Percentiles rank a stretch among this genome's conserved stretches.
Conservation (phyloP, 2,888 invertebrate genomes). For the Eupithecia centaureata region DNA sequence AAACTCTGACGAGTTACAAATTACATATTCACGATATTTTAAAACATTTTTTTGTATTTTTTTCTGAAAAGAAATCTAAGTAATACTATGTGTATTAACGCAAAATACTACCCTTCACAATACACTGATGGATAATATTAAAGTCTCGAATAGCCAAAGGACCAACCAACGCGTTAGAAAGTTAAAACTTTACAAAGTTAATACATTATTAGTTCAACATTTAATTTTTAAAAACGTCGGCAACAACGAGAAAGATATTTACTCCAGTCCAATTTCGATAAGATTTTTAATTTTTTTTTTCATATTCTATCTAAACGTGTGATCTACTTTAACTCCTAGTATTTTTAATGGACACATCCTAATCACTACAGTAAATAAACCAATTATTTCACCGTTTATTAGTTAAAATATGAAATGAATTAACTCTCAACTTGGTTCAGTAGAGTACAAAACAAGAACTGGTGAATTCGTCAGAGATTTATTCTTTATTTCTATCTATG, state of each 20-base stretch:
- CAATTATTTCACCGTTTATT: constrained; percentile 40
- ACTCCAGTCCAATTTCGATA: constrained; percentile 27
- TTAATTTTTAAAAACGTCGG: constrained; percentile 20
- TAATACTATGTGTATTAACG: constrained; percentile 47
- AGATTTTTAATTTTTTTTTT: constrained; percentile 46
- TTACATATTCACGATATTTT: constrained; percentile 68
- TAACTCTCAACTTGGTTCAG: background rate
- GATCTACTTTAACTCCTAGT: constrained; percentile 50
- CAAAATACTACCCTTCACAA: constrained; percentile 63
- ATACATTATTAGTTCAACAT: constrained; percentile 20
- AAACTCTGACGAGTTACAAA: constrained; percentile 66
- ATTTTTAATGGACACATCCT: constrained; percentile 63
- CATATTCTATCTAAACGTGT: constrained; percentile 53
- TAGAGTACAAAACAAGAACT: background rate
- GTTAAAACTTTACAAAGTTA: background rate
- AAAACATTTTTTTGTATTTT: constrained; percentile 59
- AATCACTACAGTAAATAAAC: constrained; percentile 55
- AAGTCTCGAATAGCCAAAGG: background rate
- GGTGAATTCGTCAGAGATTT: background rate
- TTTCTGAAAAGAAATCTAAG: constrained; percentile 47
- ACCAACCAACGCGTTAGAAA: background rate
- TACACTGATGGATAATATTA: background rate
- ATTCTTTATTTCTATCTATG: constrained; percentile 4
- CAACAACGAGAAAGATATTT: constrained; percentile 26
- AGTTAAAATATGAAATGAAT: background rate